A percentile compares a stretch with the other conserved stretches of the same genome.
Conservation (phyloP, 2,113 vertebrate species). For the Bos javanicus region DNA sequence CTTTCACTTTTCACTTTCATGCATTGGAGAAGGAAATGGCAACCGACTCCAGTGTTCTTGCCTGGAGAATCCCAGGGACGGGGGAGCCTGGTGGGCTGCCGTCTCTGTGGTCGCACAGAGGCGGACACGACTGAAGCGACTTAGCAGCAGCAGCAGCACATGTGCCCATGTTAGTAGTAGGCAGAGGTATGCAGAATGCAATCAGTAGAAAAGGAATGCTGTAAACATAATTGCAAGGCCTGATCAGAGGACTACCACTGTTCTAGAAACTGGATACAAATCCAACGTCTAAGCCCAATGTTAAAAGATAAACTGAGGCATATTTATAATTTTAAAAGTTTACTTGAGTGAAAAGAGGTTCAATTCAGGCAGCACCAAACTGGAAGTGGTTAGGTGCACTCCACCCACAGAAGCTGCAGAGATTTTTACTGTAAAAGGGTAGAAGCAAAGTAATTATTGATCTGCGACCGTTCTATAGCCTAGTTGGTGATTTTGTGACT, state of each 20-base stretch:
- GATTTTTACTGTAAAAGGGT: background rate
- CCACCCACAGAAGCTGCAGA: background rate
- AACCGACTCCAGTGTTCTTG: background rate
- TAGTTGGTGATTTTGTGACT: background rate
- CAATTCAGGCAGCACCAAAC: background rate
- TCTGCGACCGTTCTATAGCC: background rate
- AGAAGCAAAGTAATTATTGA: background rate
- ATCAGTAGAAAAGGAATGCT: background rate
- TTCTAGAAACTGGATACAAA: background rate
- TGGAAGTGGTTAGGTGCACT: background rate
- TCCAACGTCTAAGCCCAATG: background rate
- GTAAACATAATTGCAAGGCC: background rate
- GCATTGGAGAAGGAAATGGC: background rate
- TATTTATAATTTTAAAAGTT: background rate
- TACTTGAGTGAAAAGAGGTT: background rate
- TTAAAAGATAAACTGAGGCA: background rate
- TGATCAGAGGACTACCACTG: background rate
- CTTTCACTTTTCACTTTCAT: background rate
- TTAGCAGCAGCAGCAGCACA: background rate
- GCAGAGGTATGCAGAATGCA: background rate
- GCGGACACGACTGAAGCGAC: accelerated
- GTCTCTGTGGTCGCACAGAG: background rate
- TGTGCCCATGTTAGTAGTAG: background rate
- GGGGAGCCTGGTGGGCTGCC: background rate
- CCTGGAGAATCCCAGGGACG: background rate